Conservation (phyloP, 1,140 invertebrate genomes). For the Macrostomum lignano region DNA sequence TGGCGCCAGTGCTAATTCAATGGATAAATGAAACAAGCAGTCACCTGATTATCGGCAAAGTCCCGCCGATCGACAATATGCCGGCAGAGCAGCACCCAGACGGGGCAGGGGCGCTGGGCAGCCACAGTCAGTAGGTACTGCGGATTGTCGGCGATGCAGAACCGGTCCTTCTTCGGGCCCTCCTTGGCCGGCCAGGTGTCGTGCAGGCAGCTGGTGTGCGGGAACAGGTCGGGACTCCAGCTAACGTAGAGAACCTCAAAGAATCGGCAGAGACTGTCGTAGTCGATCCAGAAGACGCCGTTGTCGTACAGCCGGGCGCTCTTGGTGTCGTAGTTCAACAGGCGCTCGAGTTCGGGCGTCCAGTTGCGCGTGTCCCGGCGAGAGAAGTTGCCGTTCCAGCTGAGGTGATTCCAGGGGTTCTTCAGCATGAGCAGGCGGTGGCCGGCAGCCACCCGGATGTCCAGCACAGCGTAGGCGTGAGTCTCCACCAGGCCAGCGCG, state of each 20-base stretch:
- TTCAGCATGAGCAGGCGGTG: constrained; percentile 54
- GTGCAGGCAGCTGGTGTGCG: constrained; percentile 62
- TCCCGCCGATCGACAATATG: constrained; percentile 70
- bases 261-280: constrained; percentile 55
- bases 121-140: constrained; percentile 54
- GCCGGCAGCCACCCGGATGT: constrained; percentile 44
- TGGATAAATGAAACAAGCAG: no score
- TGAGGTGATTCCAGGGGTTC: constrained; percentile 80
- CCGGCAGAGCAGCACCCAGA: constrained; percentile 70
- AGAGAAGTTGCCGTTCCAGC: constrained; percentile 70
- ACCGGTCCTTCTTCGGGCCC: constrained; percentile 63
- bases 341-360: constrained; percentile 40
- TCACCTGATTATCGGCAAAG: constrained; percentile 73
- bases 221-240: constrained; percentile 71
- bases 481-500: constrained; percentile 60
- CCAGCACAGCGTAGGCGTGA: constrained; percentile 75
- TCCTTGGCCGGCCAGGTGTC: constrained; percentile 56
- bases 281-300: constrained; percentile 79
- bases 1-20: no score
- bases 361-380: constrained; percentile 50
- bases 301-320: constrained; percentile 56
- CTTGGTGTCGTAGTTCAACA: constrained; percentile 57
- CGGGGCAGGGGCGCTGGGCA: constrained; percentile 26
- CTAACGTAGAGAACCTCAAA: constrained; percentile 85
- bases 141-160: constrained; percentile 72